Evolutionary conservation across 2,888 invertebrate genomes (phyloP).

Genomic region (Synergus itoensis): DNA sequence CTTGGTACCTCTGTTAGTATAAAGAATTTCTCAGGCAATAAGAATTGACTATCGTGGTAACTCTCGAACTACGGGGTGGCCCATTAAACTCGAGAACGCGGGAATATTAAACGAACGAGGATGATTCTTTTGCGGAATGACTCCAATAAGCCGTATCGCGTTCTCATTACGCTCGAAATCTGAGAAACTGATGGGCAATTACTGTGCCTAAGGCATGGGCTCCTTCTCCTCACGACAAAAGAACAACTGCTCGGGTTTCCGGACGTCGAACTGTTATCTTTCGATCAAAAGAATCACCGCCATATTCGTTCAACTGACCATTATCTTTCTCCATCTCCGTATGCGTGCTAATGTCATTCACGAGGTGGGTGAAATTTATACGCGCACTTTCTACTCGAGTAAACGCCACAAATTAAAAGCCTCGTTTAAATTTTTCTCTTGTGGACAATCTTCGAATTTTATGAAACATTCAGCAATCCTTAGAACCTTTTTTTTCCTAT

Average conservation of each 20-base stretch:
- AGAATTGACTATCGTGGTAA: background rate
- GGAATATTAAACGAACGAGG: conserved; percentile 44
- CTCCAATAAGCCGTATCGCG: conserved; percentile 51
- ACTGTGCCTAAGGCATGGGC: conserved; percentile 31
- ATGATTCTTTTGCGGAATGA: conserved; percentile 53
- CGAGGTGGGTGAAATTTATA: conserved; percentile 30
- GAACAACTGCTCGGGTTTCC: conserved; percentile 42
- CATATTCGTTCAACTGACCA: conserved; percentile 50
- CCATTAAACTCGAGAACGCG: conserved; percentile 46
- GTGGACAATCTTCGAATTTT: background rate
- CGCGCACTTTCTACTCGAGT: conserved; percentile 6
- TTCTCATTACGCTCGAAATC: conserved; percentile 57
- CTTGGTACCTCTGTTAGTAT: background rate
- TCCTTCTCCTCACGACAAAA: conserved; percentile 29
- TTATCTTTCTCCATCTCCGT: conserved; percentile 29
- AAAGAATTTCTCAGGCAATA: background rate
- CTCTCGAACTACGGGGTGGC: conserved; percentile 45
- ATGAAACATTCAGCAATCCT: background rate
- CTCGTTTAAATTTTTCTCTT: conserved; percentile 4
- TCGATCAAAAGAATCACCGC: conserved; percentile 56
- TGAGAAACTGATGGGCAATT: conserved; percentile 57
- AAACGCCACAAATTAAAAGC: conserved; percentile 35
- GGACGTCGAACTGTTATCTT: conserved; percentile 51
- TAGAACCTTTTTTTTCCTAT: too few species aligned
- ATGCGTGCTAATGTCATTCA: conserved; percentile 36